These are phyloP conservation scores for Rotaria socialis DNA, from an alignment of 2,888 invertebrate species.

Conservation along the genomic window DNA sequence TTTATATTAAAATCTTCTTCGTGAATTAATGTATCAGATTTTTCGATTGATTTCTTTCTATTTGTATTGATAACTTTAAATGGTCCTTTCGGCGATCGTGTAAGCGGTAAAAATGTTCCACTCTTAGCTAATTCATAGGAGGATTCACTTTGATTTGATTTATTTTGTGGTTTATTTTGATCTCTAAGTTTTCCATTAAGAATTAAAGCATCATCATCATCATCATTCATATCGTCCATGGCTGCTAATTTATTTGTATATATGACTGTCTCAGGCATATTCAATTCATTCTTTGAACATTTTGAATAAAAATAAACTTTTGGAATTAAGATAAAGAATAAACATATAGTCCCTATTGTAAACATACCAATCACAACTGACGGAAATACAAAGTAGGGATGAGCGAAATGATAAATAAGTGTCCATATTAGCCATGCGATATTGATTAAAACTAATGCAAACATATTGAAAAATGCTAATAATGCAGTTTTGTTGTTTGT, in stretches of 20 bases:
- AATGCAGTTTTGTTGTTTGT: neutral
- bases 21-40: neutral
- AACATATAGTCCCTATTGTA: neutral
- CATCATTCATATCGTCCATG: neutral
- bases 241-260: slow-evolving; percentile 14
- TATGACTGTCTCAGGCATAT: neutral
- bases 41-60: neutral
- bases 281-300: neutral
- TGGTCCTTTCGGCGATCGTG: neutral
- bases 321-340: neutral
- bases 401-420: neutral
- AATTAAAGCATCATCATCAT: neutral
- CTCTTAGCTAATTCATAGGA: slow-evolving; percentile 9
- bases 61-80: neutral
- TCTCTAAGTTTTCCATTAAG: neutral
- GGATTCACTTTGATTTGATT: neutral
- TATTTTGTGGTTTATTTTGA: neutral
- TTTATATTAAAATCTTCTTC: neutral
- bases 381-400: neutral
- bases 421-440: slow-evolving; percentile 1
- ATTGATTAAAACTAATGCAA: slow-evolving; percentile 7
- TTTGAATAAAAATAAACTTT: slow-evolving; percentile 25
- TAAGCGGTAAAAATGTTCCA: slow-evolving; percentile 27
- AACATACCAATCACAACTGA: neutral
- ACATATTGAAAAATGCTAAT: neutral